Conservation (phyloP, 1,140 invertebrate species). For the Agrypnia vestita region DNA sequence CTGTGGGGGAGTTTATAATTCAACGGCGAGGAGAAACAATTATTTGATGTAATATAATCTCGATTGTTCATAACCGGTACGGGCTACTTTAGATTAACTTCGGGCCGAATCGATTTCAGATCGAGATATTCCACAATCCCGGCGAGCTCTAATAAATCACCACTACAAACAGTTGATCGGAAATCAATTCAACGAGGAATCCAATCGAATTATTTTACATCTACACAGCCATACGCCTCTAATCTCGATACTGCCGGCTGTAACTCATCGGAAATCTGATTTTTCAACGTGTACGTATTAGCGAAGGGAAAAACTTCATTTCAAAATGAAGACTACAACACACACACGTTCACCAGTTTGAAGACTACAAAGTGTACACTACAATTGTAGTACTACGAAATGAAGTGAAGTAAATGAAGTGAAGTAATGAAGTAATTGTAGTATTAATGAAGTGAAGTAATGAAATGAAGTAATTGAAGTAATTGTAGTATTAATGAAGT, state of each 20-base stretch:
- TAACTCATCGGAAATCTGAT: background rate
- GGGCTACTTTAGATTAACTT: constrained; percentile 6
- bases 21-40: background rate
- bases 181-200: background rate
- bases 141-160: background rate
- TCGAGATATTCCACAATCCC: background rate
- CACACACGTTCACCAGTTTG: no score
- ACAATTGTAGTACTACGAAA: no score
- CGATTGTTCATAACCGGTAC: background rate
- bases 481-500: no score
- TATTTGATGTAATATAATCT: background rate
- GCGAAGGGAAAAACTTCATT: no score
- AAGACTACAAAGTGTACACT: no score
- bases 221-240: background rate
- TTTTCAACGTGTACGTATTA: no score
- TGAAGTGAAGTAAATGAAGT: no score
- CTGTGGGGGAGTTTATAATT: background rate
- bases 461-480: no score
- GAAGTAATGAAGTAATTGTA: no score
- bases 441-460: no score
- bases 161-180: background rate
- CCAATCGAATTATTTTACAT: constrained; percentile 2
- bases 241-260: background rate
- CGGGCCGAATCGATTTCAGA: constrained; percentile 8
- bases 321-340: no score